These are phyloP conservation scores for Psittacus erithacus DNA, from an alignment of 2,113 vertebrate species.

Conservation along the genomic window DNA sequence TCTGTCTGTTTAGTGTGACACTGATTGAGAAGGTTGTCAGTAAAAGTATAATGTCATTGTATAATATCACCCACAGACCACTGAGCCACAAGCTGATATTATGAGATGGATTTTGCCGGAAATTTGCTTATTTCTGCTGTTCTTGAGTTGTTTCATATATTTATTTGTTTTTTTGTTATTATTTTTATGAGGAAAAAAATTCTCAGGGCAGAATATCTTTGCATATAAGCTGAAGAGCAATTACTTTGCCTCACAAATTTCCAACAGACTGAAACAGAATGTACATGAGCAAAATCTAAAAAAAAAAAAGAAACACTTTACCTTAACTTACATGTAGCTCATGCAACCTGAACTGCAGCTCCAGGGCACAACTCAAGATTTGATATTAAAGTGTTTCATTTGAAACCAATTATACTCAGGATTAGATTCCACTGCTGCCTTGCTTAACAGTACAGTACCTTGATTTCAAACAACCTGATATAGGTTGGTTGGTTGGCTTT, in stretches of 20 bases:
- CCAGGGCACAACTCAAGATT: constrained; percentile 68
- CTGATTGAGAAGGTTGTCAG: background rate
- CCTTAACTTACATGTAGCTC: constrained; percentile 29
- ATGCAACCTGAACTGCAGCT: constrained; percentile 65
- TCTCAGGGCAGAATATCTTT: background rate
- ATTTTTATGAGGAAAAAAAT: background rate
- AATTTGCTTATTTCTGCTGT: background rate
- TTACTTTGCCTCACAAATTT: constrained; percentile 44
- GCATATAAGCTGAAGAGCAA: constrained; percentile 31
- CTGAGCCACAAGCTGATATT: background rate
- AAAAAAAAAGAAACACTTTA: constrained; percentile 31
- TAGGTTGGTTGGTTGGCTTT: background rate
- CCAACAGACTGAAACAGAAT: constrained; percentile 16
- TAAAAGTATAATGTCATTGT: background rate
- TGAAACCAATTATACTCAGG: constrained; percentile 72
- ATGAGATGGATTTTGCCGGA: background rate
- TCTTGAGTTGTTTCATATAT: background rate
- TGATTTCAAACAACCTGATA: constrained; percentile 56
- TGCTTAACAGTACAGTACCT: constrained; percentile 35
- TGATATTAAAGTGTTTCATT: constrained; percentile 77
- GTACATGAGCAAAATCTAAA: background rate
- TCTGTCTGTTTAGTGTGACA: background rate
- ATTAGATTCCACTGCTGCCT: constrained; percentile 61
- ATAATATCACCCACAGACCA: background rate
- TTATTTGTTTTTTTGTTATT: background rate